Conservation (phyloP, 2,797 vertebrate species). For the Peromyscus nudipes region DNA sequence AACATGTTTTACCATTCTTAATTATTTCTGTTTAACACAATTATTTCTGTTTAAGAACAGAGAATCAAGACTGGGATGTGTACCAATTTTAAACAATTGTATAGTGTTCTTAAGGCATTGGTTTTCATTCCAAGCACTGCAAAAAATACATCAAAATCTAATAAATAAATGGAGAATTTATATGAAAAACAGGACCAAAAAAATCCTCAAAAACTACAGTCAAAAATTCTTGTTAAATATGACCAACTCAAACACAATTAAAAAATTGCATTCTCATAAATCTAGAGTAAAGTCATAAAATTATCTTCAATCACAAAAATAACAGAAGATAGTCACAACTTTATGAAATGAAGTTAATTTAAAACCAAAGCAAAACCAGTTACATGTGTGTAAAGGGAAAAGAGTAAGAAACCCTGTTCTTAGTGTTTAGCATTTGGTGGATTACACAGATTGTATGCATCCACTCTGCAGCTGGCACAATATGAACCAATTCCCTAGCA, state of each 20-base stretch:
- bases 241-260: not conserved
- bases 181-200: not conserved
- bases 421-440: not conserved
- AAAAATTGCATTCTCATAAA: not conserved
- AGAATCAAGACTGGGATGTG: not conserved
- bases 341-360: not conserved
- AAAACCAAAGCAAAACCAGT: not conserved
- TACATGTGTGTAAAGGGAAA: not conserved
- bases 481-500: slow-evolving; percentile 45
- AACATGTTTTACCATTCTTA: not conserved
- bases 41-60: not conserved
- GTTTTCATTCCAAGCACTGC: not conserved
- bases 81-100: not conserved
- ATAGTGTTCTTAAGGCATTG: not conserved
- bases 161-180: not conserved
- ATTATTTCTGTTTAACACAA: not conserved
- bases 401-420: not conserved
- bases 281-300: not conserved
- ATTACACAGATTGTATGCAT: not conserved
- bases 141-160: not conserved
- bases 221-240: not conserved
- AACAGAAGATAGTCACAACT: not conserved
- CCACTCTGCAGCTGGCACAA: not conserved
- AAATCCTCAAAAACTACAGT: not conserved
- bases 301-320: not conserved